phyloP scores from a whole-genome alignment of 2,797 vertebrate species.

The Sciaenops ocellatus region DNA sequence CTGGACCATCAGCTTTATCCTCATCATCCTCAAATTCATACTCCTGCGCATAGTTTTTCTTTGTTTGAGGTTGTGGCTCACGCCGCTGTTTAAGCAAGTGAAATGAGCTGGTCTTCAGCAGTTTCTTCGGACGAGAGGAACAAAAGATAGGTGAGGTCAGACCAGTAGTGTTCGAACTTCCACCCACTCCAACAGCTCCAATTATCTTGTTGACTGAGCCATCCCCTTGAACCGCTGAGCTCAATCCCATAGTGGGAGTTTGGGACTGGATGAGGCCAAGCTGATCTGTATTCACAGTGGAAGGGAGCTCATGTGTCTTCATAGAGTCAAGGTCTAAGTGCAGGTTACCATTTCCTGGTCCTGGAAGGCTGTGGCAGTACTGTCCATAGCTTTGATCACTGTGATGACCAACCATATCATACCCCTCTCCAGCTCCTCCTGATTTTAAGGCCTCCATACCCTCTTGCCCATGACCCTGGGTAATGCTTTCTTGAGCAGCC shows the following conservation, averaged over 20 bases:
- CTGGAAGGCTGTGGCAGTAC: slow-evolving; percentile 82
- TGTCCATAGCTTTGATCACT: slow-evolving; percentile 82
- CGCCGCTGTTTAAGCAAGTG: slow-evolving; percentile 91
- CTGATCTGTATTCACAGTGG: slow-evolving; percentile 94
- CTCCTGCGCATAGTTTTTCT: slow-evolving; percentile 93
- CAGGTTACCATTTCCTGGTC: slow-evolving; percentile 79
- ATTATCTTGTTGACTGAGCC: slow-evolving; percentile 81
- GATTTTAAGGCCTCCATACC: slow-evolving; percentile 79
- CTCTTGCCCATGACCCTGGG: slow-evolving; percentile 80
- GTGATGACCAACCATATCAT: slow-evolving; percentile 86
- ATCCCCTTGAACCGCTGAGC: slow-evolving; percentile 72
- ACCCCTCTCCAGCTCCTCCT: slow-evolving; percentile 75
- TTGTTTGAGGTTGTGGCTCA: slow-evolving; percentile 84
- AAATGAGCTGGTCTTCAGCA: slow-evolving; percentile 93
- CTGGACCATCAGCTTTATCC: slow-evolving; percentile 91
- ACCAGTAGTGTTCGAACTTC: slow-evolving; percentile 73
- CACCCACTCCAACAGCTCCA: slow-evolving; percentile 69
- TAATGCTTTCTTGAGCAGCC: slow-evolving; percentile 73
- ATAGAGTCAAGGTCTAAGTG: slow-evolving; percentile 88
- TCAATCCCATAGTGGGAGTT: slow-evolving; percentile 73
- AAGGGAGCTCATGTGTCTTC: slow-evolving; percentile 90
- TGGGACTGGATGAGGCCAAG: slow-evolving; percentile 92
- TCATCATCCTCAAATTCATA: slow-evolving; percentile 95
- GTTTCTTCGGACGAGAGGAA: slow-evolving; percentile 93
- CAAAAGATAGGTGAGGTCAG: slow-evolving; percentile 91